phyloP scores from a whole-genome alignment of 2,113 vertebrate genomes.

The Scalopus aquaticus region DNA sequence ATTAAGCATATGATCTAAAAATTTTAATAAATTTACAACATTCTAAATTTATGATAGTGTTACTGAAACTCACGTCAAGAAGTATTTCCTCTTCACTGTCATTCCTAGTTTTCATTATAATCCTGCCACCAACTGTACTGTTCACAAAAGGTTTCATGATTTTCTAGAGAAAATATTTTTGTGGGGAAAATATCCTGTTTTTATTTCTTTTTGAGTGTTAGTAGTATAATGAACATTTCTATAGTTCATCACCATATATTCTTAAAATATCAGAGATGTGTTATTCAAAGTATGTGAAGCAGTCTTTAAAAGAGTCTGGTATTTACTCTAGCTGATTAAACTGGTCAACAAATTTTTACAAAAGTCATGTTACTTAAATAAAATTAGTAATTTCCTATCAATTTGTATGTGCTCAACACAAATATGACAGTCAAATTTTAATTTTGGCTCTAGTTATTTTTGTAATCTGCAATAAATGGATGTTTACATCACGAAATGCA shows the following conservation, averaged over 20 bases:
- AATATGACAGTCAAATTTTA: too few relatives aligned
- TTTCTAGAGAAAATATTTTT: constrained; percentile 54
- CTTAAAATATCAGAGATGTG: constrained; percentile 45
- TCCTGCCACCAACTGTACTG: constrained; percentile 10
- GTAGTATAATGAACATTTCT: constrained; percentile 55
- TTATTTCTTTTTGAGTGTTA: not conserved
- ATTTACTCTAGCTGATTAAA: constrained; percentile 44
- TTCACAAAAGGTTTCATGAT: constrained; percentile 26
- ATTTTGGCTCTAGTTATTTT: too few relatives aligned
- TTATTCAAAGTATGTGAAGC: constrained; percentile 33
- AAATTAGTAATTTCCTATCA: too few relatives aligned
- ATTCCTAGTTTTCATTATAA: constrained; percentile 42
- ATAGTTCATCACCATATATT: not conserved
- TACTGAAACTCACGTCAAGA: constrained; percentile 16
- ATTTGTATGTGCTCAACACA: too few relatives aligned
- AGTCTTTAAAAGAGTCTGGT: constrained; percentile 51
- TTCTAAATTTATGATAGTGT: constrained; percentile 18
- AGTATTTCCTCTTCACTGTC: constrained; percentile 42
- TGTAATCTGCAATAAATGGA: too few relatives aligned
- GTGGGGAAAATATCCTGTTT: too few relatives aligned
- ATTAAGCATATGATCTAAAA: not conserved
- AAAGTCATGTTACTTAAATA: too few relatives aligned
- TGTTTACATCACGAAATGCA: too few relatives aligned
- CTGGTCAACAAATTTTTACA: too few relatives aligned
- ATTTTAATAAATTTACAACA: constrained; percentile 44